A percentile compares a stretch with the other conserved stretches of the same genome.
These are phyloP conservation scores for Aramus guarauna DNA, from an alignment of 2,113 vertebrate genomes.

Conservation along the genomic window DNA sequence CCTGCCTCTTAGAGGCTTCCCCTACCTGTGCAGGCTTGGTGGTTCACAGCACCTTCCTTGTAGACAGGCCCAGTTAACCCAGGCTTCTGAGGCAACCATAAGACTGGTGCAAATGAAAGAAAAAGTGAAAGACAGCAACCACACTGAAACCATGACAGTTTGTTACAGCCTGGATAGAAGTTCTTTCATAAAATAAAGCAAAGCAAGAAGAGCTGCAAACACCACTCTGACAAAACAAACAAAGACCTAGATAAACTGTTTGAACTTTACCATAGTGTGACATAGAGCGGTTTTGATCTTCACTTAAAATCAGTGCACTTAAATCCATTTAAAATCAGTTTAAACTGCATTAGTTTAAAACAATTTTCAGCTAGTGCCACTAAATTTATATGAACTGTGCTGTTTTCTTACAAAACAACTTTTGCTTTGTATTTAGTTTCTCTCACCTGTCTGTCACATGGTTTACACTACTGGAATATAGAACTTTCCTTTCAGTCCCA, in stretches of 20 bases:
- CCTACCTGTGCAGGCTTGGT: background rate
- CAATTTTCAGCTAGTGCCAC: background rate
- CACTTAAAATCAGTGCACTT: background rate
- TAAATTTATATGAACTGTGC: fast-evolving
- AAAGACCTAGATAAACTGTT: background rate
- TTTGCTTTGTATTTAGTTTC: background rate
- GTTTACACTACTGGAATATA: background rate
- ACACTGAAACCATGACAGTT: too few relatives aligned
- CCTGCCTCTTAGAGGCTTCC: background rate
- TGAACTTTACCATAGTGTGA: background rate
- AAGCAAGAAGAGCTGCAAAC: background rate
- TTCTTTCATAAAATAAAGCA: background rate
- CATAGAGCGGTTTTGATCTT: background rate
- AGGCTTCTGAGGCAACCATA: background rate
- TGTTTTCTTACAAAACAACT: background rate
- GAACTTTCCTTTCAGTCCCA: background rate
- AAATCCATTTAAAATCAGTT: background rate
- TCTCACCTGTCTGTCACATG: background rate
- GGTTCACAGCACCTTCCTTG: background rate
- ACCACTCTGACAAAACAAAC: background rate
- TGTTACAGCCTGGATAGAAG: background rate
- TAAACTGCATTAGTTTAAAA: background rate
- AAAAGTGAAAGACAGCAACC: background rate
- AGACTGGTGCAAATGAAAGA: background rate
- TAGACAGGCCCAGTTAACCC: background rate